Percentiles rank a stretch among this genome's conserved stretches.
phyloP scores from a whole-genome alignment of 2,113 vertebrate species.

The Circaetus cinerascens region DNA sequence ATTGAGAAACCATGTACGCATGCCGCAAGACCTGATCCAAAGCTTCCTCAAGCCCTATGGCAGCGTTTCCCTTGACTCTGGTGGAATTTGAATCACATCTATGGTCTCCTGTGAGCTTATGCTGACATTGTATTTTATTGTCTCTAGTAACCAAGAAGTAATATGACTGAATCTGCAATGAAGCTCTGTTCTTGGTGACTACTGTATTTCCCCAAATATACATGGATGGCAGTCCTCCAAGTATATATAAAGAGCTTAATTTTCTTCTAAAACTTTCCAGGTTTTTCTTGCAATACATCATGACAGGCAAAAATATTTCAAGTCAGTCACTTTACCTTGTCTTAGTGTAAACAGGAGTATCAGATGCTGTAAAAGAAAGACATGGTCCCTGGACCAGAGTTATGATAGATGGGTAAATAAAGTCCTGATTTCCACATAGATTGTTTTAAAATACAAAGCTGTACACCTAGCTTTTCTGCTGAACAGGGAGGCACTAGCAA shows the following conservation, averaged over 20 bases:
- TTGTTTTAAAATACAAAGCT: background rate
- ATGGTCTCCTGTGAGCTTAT: background rate
- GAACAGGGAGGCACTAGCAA: background rate
- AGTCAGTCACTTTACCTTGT: background rate
- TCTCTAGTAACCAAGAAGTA: background rate
- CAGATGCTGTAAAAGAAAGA: background rate
- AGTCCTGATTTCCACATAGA: background rate
- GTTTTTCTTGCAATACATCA: background rate
- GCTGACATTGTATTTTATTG: background rate
- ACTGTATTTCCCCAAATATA: background rate
- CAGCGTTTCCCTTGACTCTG: background rate
- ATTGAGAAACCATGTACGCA: accelerated
- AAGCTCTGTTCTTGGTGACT: background rate
- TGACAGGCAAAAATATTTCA: background rate
- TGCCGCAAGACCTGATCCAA: background rate
- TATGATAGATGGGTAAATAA: background rate
- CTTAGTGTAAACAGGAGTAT: background rate
- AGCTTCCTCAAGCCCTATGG: background rate
- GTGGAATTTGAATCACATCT: background rate
- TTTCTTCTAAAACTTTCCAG: background rate
- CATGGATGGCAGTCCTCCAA: background rate
- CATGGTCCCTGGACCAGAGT: accelerated
- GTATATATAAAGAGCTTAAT: background rate
- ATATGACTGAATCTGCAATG: background rate
- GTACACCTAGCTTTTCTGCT: background rate